Percentiles rank a stretch among this genome's conserved stretches.
phyloP scores from a whole-genome alignment of 2,797 vertebrate genomes.

The Gymnothorax reevesii region DNA sequence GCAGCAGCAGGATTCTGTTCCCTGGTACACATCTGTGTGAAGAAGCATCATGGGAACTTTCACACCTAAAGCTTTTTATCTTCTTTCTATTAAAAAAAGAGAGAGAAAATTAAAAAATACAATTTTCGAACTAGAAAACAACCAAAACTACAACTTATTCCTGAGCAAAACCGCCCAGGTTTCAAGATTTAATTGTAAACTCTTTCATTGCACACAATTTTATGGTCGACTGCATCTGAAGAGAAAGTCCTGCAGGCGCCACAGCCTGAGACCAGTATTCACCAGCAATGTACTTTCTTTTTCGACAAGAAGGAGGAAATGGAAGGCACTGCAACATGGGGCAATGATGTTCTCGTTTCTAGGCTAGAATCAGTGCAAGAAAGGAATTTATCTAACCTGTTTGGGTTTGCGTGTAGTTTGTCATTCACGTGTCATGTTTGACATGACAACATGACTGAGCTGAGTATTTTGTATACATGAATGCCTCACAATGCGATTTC shows the following conservation, averaged over 20 bases:
- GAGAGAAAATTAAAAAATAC: too few relatives aligned
- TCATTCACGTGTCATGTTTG: neutral
- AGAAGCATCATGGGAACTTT: too few relatives aligned
- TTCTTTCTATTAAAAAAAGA: neutral
- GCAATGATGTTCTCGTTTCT: neutral
- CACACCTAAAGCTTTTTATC: too few relatives aligned
- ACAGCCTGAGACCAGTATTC: neutral
- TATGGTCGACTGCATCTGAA: too few relatives aligned
- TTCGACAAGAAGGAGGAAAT: neutral
- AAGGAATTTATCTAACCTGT: neutral
- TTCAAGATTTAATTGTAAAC: too few relatives aligned
- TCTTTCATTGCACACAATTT: too few relatives aligned
- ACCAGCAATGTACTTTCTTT: neutral
- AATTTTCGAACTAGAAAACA: too few relatives aligned
- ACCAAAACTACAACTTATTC: too few relatives aligned
- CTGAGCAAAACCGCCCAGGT: too few relatives aligned
- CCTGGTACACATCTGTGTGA: too few relatives aligned
- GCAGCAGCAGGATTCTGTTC: too few relatives aligned
- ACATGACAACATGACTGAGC: neutral
- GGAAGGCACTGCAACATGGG: neutral
- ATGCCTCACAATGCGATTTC: neutral
- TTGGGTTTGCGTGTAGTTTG: neutral
- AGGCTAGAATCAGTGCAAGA: neutral
- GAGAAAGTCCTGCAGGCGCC: too few relatives aligned
- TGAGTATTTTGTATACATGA: neutral